Base-by-base conservation (phyloP, 2,797 vertebrate species). In the Sphaeramia orbicularis region DNA sequence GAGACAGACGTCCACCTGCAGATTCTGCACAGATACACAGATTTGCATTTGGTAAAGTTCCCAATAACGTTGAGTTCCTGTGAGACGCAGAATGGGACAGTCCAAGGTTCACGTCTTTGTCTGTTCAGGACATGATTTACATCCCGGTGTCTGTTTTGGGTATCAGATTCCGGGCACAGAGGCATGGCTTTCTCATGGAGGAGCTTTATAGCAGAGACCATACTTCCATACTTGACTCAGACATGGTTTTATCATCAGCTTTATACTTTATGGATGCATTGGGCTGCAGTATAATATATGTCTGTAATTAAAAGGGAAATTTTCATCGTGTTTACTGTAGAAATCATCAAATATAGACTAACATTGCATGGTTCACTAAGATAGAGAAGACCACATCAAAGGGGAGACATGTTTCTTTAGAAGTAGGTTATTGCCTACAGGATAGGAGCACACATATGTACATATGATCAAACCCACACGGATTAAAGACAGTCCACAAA, bases 91-190 rank as follows among this genome's bases (percentile, higher is more conserved):
- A 54, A 14, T 10, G 42, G 21, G 14, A 52, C 36, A n/a, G n/a
- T 56, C 32, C 10, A 32, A 41, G 18, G 8, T 59, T 54, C 40
- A 41, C 51, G 41, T 50, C 7, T 66, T 71, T 71, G 27, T 60
- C 63, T 76, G 58, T 60, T 37, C 19, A 61, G 38, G 21, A 10
- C 11, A 10, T 55, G 68, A 82, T 85, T 77, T 71, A 80, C 40
- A 37, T 49, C 35, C 3, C 10, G 51, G 41, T 43, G 44, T 76
- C 74, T 84, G 78, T 75, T 87, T 77, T 57, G 66, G 62, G 76
- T 75, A 84, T 86, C 79, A 78, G 43, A 65, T 77, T 78, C 50
- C 52, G 47, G 68, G 48, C 50, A 67, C 21, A n/a, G 37, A 65
- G 37, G 43, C 30, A 9, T 7, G 3, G 42, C 35, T 38, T 56